Evolutionary conservation across 2,888 invertebrate species (phyloP), one percentile per base, ranked within the genome.

Genomic region (Ectemnius lituratus): DNA sequence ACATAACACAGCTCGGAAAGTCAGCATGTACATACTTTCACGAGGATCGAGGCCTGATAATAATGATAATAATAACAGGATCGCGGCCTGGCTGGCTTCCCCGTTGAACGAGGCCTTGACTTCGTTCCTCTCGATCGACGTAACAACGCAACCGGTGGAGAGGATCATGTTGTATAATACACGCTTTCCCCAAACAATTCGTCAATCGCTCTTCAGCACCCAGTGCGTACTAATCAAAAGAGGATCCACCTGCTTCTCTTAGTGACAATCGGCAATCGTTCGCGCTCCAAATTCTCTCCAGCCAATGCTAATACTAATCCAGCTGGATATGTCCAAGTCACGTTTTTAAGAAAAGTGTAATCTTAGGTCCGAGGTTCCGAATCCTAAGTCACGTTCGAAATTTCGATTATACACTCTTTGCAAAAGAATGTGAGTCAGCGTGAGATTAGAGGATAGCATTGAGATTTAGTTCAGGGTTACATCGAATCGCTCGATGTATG

Each of bases 41-140:
- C 87, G 64, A 13, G 8, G 66, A 57, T 46, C 18, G n/a, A 58
- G 16, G 61, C 16, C 46, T 47, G 27, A 66, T 60, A 59, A 67
- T 70, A 75, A 70, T 59, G 64, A 65, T 75, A 70, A 64, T 52
- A 57, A 66, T 78, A 68, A 57, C 18, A 37, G 37, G 28, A 73
- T 67, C 56, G 14, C 58, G 72, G 74, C 83, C 74, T 71, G 78
- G 61, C 60, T 58, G 67, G 67, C 69, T 37, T 62, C 20, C 67
- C 68, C 67, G 78, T 67, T 65, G 58, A 69, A 77, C 72, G 64
- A 81, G 82, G 84, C 87, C 87, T 87, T 87, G 87, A 87, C 87
- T 84, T 72, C 71, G 69, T 87, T 87, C 79, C 81, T 76, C 4
- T 3, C 18, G 46, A 67, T 72, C 52, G 6, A 23, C 62, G 45